Base-by-base conservation (phyloP, 1,140 invertebrate species). In the Delia radicum region DNA sequence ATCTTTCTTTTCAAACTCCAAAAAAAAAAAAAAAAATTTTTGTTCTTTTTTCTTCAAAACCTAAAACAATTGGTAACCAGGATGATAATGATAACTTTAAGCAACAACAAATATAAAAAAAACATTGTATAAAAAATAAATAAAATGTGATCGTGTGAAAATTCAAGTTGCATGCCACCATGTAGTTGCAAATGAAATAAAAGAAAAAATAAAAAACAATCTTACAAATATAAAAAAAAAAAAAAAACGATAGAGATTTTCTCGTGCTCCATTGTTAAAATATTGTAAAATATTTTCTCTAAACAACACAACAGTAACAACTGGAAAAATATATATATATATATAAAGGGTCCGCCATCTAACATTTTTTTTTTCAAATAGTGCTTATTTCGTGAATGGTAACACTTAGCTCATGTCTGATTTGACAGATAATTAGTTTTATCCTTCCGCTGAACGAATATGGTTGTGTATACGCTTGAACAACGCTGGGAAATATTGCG, bases 111-210 rank as follows among this genome's bases (percentile, higher is more conserved):
- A 55, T 55, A 55, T 21, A 24, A 55, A 0, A 55, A 55, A 48
- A 48, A 4, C 1, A 42, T 15, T 3, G n/a, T 42, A 42, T 3
- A 42, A 42, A 13, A 42, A 42, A 42, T 33, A 33, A 33, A 55
- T 37, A 69, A 37, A 69, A 31, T 33, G 29, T 69, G 65, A 69
- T 69, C 65, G 65, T 69, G 65, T 69, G 65, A 69, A 69, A 31
- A 69, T 69, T 69, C 65, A 69, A 69, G 65, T 69, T 69, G 65
- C 65, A 69, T 69, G 29, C 65, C 65, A 69, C 65, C 65, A 69
- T 26, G 18, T 21, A 69, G n/a, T 69, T 69, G 65, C 65, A 42
- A 42, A 42, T 42, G n/a, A 42, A 15, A 15, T 29, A 15, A 65
- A 65, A 28, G 2, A 65, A 15, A 42, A 42, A 42, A 8, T 42